Evolutionary conservation across 2,888 invertebrate species (phyloP).

Genomic region (Ophion costatus): DNA sequence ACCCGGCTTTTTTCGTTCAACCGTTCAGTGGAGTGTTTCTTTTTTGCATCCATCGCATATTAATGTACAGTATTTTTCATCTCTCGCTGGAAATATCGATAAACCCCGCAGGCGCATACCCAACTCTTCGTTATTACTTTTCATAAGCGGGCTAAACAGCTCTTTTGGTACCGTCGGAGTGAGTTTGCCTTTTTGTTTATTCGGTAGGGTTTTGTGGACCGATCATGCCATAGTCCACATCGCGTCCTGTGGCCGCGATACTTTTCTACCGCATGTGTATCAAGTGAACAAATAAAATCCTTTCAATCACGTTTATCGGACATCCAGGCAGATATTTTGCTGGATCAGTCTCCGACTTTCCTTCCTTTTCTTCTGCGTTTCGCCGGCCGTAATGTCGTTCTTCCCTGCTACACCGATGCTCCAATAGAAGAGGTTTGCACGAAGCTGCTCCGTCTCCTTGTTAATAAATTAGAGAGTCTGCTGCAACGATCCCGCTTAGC

Average conservation of each 20-base stretch:
- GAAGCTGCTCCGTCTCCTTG: conserved; percentile 49
- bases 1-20: too few relatives aligned
- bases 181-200: not conserved
- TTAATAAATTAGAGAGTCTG: conserved; percentile 54
- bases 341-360: not conserved
- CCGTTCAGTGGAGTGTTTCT: too few relatives aligned
- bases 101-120: not conserved
- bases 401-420: conserved; percentile 6
- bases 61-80: not conserved
- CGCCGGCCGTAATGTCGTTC: not conserved
- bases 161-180: not conserved
- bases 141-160: not conserved
- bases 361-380: not conserved
- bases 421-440: conserved; percentile 46
- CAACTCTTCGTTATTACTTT: not conserved
- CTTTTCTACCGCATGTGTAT: too few relatives aligned
- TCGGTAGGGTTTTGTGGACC: not conserved
- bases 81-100: not conserved
- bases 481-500: conserved; percentile 24
- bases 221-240: not conserved
- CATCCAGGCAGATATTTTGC: too few relatives aligned
- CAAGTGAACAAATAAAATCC: too few relatives aligned
- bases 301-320: too few relatives aligned
- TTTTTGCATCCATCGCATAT: not conserved
- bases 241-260: too few relatives aligned